These are phyloP conservation scores for Cephus cinctus DNA, from an alignment of 1,140 invertebrate genomes.

Conservation along the genomic window DNA sequence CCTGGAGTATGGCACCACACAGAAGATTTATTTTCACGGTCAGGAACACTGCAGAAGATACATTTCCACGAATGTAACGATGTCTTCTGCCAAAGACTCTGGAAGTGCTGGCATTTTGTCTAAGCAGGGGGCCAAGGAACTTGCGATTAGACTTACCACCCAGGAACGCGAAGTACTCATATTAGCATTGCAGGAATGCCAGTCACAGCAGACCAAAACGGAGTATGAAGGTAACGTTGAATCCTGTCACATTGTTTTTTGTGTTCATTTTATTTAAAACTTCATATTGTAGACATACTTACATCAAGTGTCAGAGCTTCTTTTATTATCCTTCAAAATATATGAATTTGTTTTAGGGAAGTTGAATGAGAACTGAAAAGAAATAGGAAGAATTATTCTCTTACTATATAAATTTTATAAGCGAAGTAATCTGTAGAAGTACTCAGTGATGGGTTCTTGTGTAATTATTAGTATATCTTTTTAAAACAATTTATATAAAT, in stretches of 20 bases:
- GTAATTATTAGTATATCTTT: too few relatives aligned
- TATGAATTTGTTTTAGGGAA: too few relatives aligned
- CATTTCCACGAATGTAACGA: too few relatives aligned
- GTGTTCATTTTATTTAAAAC: constrained; percentile 13
- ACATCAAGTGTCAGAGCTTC: background rate
- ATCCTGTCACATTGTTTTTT: constrained; percentile 1
- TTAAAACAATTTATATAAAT: too few relatives aligned
- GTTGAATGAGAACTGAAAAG: too few relatives aligned
- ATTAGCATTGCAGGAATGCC: constrained; percentile 66
- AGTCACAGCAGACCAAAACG: constrained; percentile 69
- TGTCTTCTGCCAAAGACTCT: too few relatives aligned
- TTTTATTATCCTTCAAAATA: constrained; percentile 7
- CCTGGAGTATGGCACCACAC: too few relatives aligned
- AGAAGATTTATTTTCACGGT: too few relatives aligned
- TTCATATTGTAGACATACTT: background rate
- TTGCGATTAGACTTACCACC: constrained; percentile 65
- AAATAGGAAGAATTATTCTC: background rate
- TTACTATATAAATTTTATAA: background rate
- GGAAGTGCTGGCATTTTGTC: constrained; percentile 59
- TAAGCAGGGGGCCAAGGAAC: constrained; percentile 68
- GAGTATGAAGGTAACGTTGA: constrained; percentile 68
- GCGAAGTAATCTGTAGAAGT: too few relatives aligned
- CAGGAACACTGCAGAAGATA: too few relatives aligned
- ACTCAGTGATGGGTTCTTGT: too few relatives aligned
- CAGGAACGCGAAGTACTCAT: constrained; percentile 68